Conservation (phyloP, 2,113 vertebrate species). For the Prionailurus viverrinus region DNA sequence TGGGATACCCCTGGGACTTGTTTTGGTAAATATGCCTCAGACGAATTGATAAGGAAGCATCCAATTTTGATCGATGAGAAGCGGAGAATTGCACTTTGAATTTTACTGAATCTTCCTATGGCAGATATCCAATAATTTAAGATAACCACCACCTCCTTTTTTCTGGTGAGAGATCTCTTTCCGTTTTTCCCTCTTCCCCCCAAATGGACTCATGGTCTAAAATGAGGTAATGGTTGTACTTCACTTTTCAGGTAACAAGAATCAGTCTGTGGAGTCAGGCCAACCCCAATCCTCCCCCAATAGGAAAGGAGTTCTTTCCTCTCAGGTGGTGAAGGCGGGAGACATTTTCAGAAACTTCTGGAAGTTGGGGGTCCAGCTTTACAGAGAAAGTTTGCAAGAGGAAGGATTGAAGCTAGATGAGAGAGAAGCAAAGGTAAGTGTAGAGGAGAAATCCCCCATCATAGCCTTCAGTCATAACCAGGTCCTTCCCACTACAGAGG, state of each 20-base stretch:
- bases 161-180: background rate
- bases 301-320: background rate
- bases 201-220: background rate
- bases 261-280: background rate
- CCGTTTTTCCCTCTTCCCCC: background rate
- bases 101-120: background rate
- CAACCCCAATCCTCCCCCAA: background rate
- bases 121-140: background rate
- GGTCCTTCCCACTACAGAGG: background rate
- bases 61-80: background rate
- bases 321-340: background rate
- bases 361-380: background rate
- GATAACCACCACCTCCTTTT: background rate
- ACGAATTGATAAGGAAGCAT: background rate
- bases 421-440: background rate
- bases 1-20: background rate
- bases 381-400: background rate
- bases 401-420: background rate
- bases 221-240: background rate
- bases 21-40: background rate
- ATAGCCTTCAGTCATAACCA: rapidly evolving
- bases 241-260: background rate
- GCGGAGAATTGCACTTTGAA: background rate
- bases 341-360: background rate
- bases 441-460: background rate